phyloP scores from a whole-genome alignment of 2,797 vertebrate genomes.

The Neomorphus geoffroyi region DNA sequence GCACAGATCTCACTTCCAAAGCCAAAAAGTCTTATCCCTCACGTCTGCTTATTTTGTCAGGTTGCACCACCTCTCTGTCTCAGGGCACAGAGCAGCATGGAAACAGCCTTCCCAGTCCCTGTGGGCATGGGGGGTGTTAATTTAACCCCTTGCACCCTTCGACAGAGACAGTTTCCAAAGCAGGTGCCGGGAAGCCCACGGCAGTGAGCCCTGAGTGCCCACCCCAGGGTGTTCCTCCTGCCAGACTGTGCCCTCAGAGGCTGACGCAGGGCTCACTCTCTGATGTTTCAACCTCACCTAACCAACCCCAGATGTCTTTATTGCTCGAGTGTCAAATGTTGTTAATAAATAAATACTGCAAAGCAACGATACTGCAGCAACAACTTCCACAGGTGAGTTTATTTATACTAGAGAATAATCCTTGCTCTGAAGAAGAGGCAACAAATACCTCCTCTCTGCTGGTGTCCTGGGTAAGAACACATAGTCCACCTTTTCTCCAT shows the following conservation, averaged over 20 bases:
- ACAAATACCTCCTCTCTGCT: not conserved
- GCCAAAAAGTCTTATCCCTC: not conserved
- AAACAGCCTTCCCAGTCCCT: not conserved
- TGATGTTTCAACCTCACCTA: not conserved
- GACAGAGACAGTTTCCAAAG: not conserved
- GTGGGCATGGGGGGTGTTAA: not conserved
- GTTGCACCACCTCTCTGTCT: not conserved
- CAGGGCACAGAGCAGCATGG: not conserved
- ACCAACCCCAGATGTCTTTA: not conserved
- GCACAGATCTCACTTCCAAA: not conserved
- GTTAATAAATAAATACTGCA: not conserved
- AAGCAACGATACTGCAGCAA: not conserved
- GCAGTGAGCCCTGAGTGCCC: not conserved
- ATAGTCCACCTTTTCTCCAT: not conserved
- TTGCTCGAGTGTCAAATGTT: not conserved
- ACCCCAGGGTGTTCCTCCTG: not conserved
- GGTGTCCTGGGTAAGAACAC: not conserved
- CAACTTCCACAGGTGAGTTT: not conserved
- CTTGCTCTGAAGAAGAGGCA: not conserved
- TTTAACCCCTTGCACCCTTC: not conserved
- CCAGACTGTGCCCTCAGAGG: not conserved
- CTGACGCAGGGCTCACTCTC: not conserved
- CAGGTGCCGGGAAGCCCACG: not conserved
- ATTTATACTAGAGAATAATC: not conserved
- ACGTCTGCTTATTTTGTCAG: not conserved